Evolutionary conservation across 2,113 vertebrate species (phyloP), one percentile per base, ranked within the genome.

Genomic region (Siniperca chuatsi): DNA sequence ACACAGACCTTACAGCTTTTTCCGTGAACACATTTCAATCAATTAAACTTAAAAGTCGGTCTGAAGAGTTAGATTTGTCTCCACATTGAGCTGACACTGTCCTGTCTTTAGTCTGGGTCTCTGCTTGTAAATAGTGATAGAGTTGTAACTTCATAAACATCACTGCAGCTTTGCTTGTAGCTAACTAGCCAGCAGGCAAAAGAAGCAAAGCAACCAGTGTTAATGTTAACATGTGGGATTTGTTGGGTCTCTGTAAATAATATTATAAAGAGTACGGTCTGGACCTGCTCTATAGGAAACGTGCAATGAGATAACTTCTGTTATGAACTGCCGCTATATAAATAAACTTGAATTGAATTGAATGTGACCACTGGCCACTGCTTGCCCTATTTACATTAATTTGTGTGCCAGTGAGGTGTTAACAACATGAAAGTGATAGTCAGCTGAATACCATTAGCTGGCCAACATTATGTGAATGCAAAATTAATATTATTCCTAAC

Each of bases 371-470:
- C 72, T 66, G 64, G 50, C 0, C 4, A 48, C 76, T 57, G 64
- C 46, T 10, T 77, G 75, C 12, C 75, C 68, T 83, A 68, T 74
- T 81, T 89, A 65, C 73, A 90, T 78, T 33, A 15, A 88, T 85
- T 78, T 82, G 58, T 57, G n/a, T 52, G 20, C 58, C 61, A 81
- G 71, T 2, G 44, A 84, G 44, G 58, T 42, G 65, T 46, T 55
- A 52, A 75, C 16, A 48, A 4, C 20, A 44, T 25, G 40, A 25
- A 55, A 46, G 37, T 40, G 46, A 60, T 29, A 73, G 44, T 68
- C 40, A 18, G 52, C 29, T 44, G 12, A 25, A 29, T 21, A 18
- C 64, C 64, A 71, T 33, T 10, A 52, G 35, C 44, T 65, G 65
- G 8, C 12, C 37, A 37, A 58, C 4, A 66, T 66, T 23, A 21